phyloP scores from a whole-genome alignment of 30 jellyfish, hydroid and myxozoan genomes.

The Haliclystus octoradiatus region DNA sequence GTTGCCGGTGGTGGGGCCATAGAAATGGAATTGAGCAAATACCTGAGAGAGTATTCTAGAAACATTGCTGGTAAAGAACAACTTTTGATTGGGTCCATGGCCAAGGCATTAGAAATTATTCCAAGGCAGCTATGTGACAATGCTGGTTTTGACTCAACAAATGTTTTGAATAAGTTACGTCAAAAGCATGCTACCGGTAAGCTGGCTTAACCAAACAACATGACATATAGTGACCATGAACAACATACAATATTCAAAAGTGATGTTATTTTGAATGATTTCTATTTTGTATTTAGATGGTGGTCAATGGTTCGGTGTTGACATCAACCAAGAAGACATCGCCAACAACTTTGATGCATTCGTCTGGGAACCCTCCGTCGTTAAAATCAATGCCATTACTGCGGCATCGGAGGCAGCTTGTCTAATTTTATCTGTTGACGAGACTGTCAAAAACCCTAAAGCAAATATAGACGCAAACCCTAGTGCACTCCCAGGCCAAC shows the following conservation, averaged over 20 bases:
- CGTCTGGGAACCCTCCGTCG: conserved; percentile 99
- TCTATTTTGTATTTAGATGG: no score
- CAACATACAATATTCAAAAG: no score
- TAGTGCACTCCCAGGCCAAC: conserved; percentile 32
- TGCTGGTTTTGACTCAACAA: conserved; percentile 95
- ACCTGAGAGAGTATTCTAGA: conserved; percentile 83
- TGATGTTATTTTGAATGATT: no score
- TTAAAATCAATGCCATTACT: conserved; percentile 76
- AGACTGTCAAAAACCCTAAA: conserved; percentile 95
- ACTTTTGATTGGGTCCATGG: conserved; percentile 77
- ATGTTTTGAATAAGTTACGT: conserved; percentile 66
- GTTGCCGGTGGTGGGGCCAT: conserved; percentile 99
- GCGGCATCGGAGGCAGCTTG: conserved; percentile 99
- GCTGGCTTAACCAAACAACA: background rate
- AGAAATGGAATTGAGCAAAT: conserved; percentile 95
- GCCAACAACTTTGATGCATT: conserved; percentile 84
- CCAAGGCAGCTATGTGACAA: conserved; percentile 96
- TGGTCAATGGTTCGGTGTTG: conserved; percentile 97
- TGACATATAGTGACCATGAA: no score
- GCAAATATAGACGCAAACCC: conserved; percentile 53
- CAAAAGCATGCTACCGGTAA: conserved; percentile 89
- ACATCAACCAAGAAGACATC: conserved; percentile 75
- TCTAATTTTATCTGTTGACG: conserved; percentile 78
- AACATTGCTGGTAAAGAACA: conserved; percentile 98
- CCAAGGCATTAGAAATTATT: conserved; percentile 91